Percentiles rank a stretch among this genome's conserved stretches.
phyloP scores from a whole-genome alignment of 1,140 invertebrate genomes.

The Brachionus manjavacas region DNA sequence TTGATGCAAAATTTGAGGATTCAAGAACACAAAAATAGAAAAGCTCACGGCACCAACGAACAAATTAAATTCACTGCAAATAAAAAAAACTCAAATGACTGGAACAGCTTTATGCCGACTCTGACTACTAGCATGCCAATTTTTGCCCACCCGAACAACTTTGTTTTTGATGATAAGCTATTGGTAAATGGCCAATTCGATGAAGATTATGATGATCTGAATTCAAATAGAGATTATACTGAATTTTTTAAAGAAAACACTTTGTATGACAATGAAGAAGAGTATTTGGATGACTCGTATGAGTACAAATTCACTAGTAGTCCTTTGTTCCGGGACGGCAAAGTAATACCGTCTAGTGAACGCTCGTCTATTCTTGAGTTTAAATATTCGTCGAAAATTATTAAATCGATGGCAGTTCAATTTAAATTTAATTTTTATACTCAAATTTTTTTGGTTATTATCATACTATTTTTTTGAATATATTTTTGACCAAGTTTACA shows the following conservation, averaged over 20 bases:
- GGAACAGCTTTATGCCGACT: neutral
- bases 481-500: neutral
- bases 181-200: neutral
- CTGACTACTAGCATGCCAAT: neutral
- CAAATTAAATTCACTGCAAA: neutral
- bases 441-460: neutral
- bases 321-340: neutral
- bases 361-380: neutral
- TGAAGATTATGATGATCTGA: neutral
- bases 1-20: neutral
- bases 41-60: neutral
- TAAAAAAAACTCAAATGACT: neutral
- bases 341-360: neutral
- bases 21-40: neutral
- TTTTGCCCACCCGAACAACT: neutral
- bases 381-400: neutral
- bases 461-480: neutral
- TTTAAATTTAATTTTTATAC: neutral
- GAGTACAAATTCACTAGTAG: neutral
- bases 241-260: neutral
- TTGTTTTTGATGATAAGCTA: neutral
- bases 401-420: neutral
- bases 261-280: neutral
- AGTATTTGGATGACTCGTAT: neutral
- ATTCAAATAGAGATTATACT: neutral